These are phyloP conservation scores for Muschampia plurimacula DNA, from an alignment of 2,888 invertebrate genomes.

Conservation along the genomic window DNA sequence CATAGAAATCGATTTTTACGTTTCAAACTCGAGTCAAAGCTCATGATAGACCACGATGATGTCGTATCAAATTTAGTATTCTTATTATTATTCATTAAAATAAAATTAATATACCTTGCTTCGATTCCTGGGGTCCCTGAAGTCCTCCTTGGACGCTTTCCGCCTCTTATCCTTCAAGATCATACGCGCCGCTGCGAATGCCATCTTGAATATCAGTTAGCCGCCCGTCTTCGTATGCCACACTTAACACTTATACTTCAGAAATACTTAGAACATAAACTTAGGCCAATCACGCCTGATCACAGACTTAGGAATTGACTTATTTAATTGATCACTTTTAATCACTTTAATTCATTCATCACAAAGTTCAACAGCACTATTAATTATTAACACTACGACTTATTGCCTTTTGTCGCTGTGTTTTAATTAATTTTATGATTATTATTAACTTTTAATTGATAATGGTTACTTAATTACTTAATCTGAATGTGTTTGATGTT, in stretches of 20 bases:
- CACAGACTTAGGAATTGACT: constrained; percentile 51
- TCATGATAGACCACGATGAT: neutral
- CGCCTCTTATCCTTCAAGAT: constrained; percentile 93
- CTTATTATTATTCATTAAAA: neutral
- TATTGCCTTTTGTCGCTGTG: constrained; percentile 65
- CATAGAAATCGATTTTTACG: no score
- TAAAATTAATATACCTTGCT: constrained; percentile 89
- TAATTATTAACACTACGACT: constrained; percentile 51
- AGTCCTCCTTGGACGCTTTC: constrained; percentile 93
- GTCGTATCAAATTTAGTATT: neutral
- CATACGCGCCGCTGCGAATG: constrained; percentile 94
- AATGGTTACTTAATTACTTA: constrained; percentile 2
- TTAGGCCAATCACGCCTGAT: constrained; percentile 42
- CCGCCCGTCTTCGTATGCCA: constrained; percentile 14
- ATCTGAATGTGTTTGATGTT: neutral
- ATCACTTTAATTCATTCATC: constrained; percentile 51
- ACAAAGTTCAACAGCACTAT: constrained; percentile 17
- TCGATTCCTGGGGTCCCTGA: constrained; percentile 89
- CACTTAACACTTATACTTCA: constrained; percentile 29
- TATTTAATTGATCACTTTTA: constrained; percentile 38
- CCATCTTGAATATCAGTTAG: constrained; percentile 84
- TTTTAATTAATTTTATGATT: constrained; percentile 47
- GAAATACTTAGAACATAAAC: constrained; percentile 44
- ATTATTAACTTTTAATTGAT: constrained; percentile 45
- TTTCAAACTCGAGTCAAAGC: no score